phyloP scores from a whole-genome alignment of 2,113 vertebrate species.

The Siniperca chuatsi region DNA sequence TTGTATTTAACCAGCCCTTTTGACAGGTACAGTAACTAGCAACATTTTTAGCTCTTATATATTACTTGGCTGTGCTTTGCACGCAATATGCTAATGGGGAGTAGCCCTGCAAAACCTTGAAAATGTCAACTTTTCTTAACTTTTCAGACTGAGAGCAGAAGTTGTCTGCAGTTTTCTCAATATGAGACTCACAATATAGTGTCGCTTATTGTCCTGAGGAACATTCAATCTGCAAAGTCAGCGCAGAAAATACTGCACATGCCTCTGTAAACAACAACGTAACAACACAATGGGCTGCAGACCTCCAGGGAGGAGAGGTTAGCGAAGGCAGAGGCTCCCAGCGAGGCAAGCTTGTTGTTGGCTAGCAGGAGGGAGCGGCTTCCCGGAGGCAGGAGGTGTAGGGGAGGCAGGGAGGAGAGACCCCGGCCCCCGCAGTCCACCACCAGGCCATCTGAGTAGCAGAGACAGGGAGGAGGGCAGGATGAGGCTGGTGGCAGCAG shows the following conservation, averaged over 20 bases:
- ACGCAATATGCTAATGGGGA: background rate
- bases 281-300: conserved; percentile 10
- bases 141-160: conserved; percentile 23
- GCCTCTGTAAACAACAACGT: background rate
- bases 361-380: conserved; percentile 92
- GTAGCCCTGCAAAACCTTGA: background rate
- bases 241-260: background rate
- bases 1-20: background rate
- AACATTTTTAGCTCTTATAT: background rate
- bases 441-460: conserved; percentile 84
- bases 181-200: background rate
- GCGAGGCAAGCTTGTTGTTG: conserved; percentile 93
- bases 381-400: conserved; percentile 89
- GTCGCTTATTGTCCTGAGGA: conserved; percentile 15
- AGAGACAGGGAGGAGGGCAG: conserved; percentile 92
- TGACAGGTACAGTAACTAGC: background rate
- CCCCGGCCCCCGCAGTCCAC: conserved; percentile 94
- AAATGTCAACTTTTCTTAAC: conserved; percentile 35
- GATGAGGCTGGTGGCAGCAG: conserved; percentile 81
- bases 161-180: conserved; percentile 36
- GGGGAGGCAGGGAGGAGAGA: conserved; percentile 88
- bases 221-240: conserved; percentile 20
- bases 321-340: conserved; percentile 89
- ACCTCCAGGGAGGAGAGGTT: conserved; percentile 93
- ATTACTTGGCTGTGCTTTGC: background rate